Percentiles rank a stretch among this genome's conserved stretches.
Conservation (phyloP, 2,888 invertebrate species). For the Erebia aethiops region DNA sequence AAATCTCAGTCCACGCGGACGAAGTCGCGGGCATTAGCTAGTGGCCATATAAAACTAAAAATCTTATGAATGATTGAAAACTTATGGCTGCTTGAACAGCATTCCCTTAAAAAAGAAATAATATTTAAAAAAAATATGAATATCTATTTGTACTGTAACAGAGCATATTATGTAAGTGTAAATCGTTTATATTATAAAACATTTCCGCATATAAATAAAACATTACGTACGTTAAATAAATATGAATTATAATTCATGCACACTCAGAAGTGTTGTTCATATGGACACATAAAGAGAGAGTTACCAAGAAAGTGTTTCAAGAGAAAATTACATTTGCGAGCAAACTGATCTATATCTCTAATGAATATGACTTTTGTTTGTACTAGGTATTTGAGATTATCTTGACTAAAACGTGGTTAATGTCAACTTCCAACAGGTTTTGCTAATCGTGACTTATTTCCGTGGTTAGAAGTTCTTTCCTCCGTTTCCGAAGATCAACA, state of each 20-base stretch:
- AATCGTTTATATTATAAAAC: background rate
- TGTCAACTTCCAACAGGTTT: no score
- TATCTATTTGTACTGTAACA: background rate
- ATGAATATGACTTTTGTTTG: background rate
- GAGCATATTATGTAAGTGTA: background rate
- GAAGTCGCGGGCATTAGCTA: no score
- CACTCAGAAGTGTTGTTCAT: background rate
- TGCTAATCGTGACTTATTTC: no score
- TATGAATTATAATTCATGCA: conserved; percentile 14
- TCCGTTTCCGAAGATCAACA: no score
- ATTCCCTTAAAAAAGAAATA: background rate
- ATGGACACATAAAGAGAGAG: conserved; percentile 4
- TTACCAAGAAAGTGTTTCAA: conserved; percentile 12
- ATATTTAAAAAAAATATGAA: background rate
- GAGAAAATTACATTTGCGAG: conserved; percentile 3
- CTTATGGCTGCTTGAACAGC: background rate
- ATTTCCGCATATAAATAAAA: conserved; percentile 20
- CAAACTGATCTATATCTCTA: conserved; percentile 16
- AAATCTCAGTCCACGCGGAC: no score
- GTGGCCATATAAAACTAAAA: no score
- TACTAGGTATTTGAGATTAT: background rate
- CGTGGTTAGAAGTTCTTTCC: no score
- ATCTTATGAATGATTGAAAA: no score
- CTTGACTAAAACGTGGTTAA: background rate
- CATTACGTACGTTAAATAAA: conserved; percentile 1